phyloP scores from a whole-genome alignment of 2,797 vertebrate genomes.

The Lutjanus campechanus region DNA sequence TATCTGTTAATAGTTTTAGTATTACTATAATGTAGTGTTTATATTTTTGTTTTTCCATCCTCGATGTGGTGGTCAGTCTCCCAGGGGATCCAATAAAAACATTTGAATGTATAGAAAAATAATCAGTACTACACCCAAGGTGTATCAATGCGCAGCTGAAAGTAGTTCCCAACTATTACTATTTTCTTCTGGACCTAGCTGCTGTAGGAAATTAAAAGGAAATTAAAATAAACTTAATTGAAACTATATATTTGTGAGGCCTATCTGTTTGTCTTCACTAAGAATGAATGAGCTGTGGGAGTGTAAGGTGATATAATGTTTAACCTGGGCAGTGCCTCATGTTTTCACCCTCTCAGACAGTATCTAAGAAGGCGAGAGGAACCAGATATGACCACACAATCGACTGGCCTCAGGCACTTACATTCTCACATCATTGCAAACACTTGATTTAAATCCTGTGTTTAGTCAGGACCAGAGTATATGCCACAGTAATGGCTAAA shows the following conservation, averaged over 20 bases:
- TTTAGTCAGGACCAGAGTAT: constrained; percentile 65
- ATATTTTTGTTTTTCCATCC: no score
- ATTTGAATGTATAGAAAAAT: no score
- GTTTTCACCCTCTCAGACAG: background rate
- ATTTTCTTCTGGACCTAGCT: background rate
- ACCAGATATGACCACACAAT: constrained; percentile 49
- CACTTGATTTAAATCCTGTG: constrained; percentile 57
- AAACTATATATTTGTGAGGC: background rate
- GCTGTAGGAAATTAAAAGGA: background rate
- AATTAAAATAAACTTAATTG: background rate
- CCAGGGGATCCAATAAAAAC: no score
- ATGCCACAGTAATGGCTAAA: constrained; percentile 62
- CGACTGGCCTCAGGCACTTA: constrained; percentile 23
- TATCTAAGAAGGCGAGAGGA: background rate
- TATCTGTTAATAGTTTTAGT: no score
- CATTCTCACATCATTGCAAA: constrained; percentile 45
- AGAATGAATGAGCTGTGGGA: background rate
- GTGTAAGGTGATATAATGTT: background rate
- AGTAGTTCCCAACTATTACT: no score
- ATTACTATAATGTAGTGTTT: no score
- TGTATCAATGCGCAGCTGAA: no score
- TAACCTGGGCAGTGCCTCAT: background rate
- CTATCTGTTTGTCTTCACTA: background rate
- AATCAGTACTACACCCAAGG: no score
- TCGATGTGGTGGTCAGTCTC: no score